Percentiles rank a stretch among this genome's conserved stretches.
Conservation (phyloP, 2,888 invertebrate species). For the Sisyra nigra region DNA sequence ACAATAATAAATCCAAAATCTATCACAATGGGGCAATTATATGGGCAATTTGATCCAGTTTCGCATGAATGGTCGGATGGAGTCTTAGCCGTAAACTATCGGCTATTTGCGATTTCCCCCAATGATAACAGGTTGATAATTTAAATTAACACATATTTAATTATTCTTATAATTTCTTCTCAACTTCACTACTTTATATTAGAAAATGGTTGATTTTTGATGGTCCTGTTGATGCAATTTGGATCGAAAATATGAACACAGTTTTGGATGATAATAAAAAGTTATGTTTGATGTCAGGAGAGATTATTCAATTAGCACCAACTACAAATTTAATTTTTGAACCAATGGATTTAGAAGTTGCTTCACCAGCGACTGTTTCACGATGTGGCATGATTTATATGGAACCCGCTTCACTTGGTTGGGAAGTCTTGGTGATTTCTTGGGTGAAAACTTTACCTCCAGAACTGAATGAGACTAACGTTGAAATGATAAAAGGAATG, state of each 20-base stretch:
- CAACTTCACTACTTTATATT: too few species aligned
- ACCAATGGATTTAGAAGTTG: slow-evolving; percentile 88
- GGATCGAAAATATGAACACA: slow-evolving; percentile 96
- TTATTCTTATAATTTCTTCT: too few species aligned
- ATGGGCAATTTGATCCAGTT: slow-evolving; percentile 85
- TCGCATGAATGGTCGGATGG: slow-evolving; percentile 94
- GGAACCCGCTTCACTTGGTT: slow-evolving; percentile 81
- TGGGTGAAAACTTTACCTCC: slow-evolving; percentile 70
- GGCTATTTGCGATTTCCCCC: slow-evolving; percentile 60
- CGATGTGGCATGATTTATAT: slow-evolving; percentile 95
- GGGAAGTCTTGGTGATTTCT: slow-evolving; percentile 72
- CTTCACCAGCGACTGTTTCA: slow-evolving; percentile 84
- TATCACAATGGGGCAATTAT: slow-evolving; percentile 88
- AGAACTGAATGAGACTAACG: slow-evolving; percentile 50
- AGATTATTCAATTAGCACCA: slow-evolving; percentile 82
- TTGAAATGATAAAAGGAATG: slow-evolving; percentile 46
- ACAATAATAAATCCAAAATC: slow-evolving; percentile 87
- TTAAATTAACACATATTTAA: too few species aligned
- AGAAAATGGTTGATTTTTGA: slow-evolving; percentile 93
- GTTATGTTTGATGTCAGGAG: slow-evolving; percentile 90
- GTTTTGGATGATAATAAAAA: slow-evolving; percentile 94
- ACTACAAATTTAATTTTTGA: slow-evolving; percentile 87
- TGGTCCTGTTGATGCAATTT: slow-evolving; percentile 90
- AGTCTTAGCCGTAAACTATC: slow-evolving; percentile 67
- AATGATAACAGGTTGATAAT: slow-evolving; percentile 44